These are phyloP conservation scores for Cantharis flavilabris DNA, from an alignment of 2,888 invertebrate genomes.

Conservation along the genomic window DNA sequence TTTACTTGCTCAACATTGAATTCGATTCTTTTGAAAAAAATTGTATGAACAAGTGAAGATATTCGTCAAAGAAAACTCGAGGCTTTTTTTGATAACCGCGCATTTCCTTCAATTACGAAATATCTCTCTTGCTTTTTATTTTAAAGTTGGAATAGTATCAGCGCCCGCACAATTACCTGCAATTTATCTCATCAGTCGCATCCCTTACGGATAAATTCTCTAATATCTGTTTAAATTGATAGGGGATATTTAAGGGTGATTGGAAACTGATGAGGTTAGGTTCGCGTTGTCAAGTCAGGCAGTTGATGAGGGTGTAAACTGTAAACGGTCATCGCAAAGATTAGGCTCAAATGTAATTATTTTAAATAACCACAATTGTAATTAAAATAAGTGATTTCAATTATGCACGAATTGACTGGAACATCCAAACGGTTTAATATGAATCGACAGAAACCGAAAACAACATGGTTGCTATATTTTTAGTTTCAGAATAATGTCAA, in stretches of 20 bases:
- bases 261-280: slow-evolving; percentile 24
- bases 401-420: background rate
- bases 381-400: background rate
- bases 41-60: background rate
- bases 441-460: background rate
- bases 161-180: background rate
- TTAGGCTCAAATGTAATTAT: slow-evolving; percentile 16
- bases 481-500: background rate
- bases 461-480: background rate
- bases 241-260: slow-evolving; percentile 19
- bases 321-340: slow-evolving; percentile 15
- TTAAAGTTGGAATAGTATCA: background rate
- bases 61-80: background rate
- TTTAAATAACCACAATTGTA: slow-evolving; percentile 1
- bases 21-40: background rate
- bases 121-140: background rate
- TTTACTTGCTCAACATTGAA: slow-evolving; percentile 5
- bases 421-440: background rate
- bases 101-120: background rate
- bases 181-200: background rate
- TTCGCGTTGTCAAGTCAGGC: slow-evolving; percentile 5
- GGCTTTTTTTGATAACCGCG: background rate
- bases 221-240: slow-evolving; percentile 12
- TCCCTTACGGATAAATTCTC: background rate
- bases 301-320: slow-evolving; percentile 25